Evolutionary conservation across 2,797 vertebrate species (phyloP), one percentile per base, ranked within the genome.

Genomic region (Hyperoplus immaculatus): DNA sequence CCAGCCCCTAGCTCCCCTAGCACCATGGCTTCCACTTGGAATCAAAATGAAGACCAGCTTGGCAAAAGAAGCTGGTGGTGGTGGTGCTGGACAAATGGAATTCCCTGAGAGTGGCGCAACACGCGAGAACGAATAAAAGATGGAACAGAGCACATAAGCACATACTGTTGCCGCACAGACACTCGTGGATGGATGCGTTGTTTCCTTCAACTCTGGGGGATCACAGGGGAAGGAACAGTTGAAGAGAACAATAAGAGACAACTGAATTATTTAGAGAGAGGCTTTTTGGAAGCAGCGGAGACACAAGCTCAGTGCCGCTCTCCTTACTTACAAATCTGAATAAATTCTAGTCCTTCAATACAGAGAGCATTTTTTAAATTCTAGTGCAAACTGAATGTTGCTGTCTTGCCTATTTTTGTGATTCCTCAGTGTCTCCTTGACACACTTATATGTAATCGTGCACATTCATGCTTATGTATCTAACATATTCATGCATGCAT

Each of bases 201-300:
- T 80, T 87, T 87, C 81, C 15, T 59, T 72, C 15, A 47, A 77
- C 88, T 91, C 83, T 72, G 69, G 88, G 87, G 88, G 74, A 90
- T 86, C 80, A 83, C 88, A 75, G 82, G 89, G 29, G 85, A 91
- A 92, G 89, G 84, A 90, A 86, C 58, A 80, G 73, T 82, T 88
- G 87, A 91, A 80, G 74, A 82, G 84, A 92, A 93, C 91, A 94
- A 93, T 91, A 81, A 90, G 86, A 83, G 67, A 67, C 39, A 62
- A 78, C 80, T 93, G 62, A 95, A 95, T 94, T 92, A 94, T 95
- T 94, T 88, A 94, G 71, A 80, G 72, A 69, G 82, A 38, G 21
- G 57, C 57, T 83, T 81, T 84, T 81, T 84, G 78, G 62, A 83
- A 78, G 62, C 73, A 58, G 78, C 67, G 69, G 63, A 81, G 72